Evolutionary conservation across 2,113 vertebrate species (phyloP), one percentile per base, ranked within the genome.

Genomic region (Stomatorhinus ivindoensis): DNA sequence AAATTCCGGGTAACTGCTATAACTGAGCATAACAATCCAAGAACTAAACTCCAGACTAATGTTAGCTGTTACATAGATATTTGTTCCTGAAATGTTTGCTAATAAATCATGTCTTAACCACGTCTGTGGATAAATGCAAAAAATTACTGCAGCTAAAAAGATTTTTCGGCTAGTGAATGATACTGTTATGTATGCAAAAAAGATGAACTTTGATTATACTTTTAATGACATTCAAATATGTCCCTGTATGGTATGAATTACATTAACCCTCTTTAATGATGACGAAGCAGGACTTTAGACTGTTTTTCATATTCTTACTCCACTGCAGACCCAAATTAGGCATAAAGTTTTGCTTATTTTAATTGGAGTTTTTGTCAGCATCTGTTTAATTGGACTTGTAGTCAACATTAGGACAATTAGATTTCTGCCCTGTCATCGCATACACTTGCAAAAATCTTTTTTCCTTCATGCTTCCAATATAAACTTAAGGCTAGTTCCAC

Each of bases 201-300:
- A 83, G 35, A 44, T 44, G 7, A 44, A 83, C 82, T 46, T 46
- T 46, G 9, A 84, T 46, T 46, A 44, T 46, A 24, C 82, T 47
- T 47, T 47, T 44, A 47, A 84, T 84, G 44, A 84, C 39, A 84
- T 47, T 84, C 82, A 82, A 39, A 82, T 44, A 24, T 42, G 15
- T 82, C 8, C 19, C 35, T 24, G 42, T 82, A 44, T 84, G 44
- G 82, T 84, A 24, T 84, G 82, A 46, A 84, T 84, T 44, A 84
- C 19, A 84, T n/a, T 47, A 46, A n/a, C 82, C 82, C 82, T 47
- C 82, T 84, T 84, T 84, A 84, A 84, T 84, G 82, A 42, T 84
- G 42, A 84, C 24, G 21, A 47, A 47, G 44, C 39, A 84, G 44
- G 44, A 84, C 82, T 24, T 84, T 47, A 24, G 82, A 47, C 44